Conservation (phyloP, 2,888 invertebrate genomes). For the Emesis russula region DNA sequence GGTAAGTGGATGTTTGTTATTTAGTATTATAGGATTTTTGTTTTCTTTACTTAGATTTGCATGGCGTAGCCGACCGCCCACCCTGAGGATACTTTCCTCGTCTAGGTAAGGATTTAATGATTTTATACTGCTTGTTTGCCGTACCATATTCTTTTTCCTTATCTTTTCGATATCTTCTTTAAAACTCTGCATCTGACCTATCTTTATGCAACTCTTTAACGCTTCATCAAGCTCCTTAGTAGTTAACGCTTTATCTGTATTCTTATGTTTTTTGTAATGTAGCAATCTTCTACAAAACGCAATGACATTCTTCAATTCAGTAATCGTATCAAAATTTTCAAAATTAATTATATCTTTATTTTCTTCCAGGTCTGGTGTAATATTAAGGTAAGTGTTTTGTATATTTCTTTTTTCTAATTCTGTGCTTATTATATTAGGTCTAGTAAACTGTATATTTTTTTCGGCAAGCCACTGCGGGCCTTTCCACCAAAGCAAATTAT, state of each 20-base stretch:
- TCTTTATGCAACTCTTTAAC: too few relatives aligned
- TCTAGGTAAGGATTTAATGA: neutral
- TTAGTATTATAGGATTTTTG: conserved; percentile 79
- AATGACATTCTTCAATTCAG: too few relatives aligned
- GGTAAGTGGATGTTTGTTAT: conserved; percentile 62
- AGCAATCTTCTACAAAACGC: too few relatives aligned
- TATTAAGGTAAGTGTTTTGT: neutral
- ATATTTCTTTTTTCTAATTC: neutral
- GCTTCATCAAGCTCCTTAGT: too few relatives aligned
- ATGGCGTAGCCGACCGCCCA: conserved; percentile 75
- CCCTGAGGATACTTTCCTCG: conserved; percentile 69
- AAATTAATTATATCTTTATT: neutral
- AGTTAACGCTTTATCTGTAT: too few relatives aligned
- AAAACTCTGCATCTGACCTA: too few relatives aligned
- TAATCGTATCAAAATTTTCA: too few relatives aligned
- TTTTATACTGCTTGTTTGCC: too few relatives aligned
- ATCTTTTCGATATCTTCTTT: too few relatives aligned
- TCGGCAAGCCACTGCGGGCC: neutral
- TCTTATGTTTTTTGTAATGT: too few relatives aligned
- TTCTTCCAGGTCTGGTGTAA: neutral
- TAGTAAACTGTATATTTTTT: neutral
- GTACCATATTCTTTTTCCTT: too few relatives aligned
- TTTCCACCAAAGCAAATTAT: neutral
- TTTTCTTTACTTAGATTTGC: conserved; percentile 51
- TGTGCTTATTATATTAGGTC: neutral